Base-by-base conservation (phyloP, 2,888 invertebrate genomes). In the Eudemis profundana region DNA sequence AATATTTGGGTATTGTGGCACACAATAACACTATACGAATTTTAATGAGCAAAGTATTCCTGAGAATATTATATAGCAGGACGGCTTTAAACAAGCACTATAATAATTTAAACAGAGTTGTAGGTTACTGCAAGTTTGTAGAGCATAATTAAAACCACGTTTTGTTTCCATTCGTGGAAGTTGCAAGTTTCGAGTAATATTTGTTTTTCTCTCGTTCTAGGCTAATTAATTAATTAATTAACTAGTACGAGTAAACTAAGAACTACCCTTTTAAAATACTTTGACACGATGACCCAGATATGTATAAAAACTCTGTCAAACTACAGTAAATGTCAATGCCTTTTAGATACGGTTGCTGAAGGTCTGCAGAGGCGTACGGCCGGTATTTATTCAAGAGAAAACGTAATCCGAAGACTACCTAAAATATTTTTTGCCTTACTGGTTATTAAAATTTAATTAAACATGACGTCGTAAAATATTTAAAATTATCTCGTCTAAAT, bases 61-160 rank as follows among this genome's bases (percentile, higher is more conserved):
- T 5, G n/a, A 27, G 15, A 29, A 29, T 42, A 56, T 56, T 40
- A 23, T 23, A 19, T 27, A 27, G 40, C 38, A n/a, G 38, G 19
- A 42, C 23, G 14, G 61, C 10, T 57, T 57, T 29, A 49, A 36
- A 46, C 46, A 53, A 46, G 38, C 53, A 53, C 17, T 27, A 46
- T 62, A 54, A 46, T 61, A 66, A 67, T 63, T 64, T 63, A 29
- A 56, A 10, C 56, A 56, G 56, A 56, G 42, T 19, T 42, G 29
- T 40, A 64, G 57, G 40, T 62, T 23, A 29, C 29, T 51, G 29
- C 53, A 42, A 53, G 53, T 62, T 51, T 27, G 53, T n/a, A 12
- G 63, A 46, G 53, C 33, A 50, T 59, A 60, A 49, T 67, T 44
- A 66, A 64, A 63, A 59, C 46, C 21, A 33, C 29, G 36, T 44